A percentile compares a stretch with the other conserved stretches of the same genome.
Evolutionary conservation across 1,140 invertebrate species (phyloP).

Genomic region (Tribolium madens): DNA sequence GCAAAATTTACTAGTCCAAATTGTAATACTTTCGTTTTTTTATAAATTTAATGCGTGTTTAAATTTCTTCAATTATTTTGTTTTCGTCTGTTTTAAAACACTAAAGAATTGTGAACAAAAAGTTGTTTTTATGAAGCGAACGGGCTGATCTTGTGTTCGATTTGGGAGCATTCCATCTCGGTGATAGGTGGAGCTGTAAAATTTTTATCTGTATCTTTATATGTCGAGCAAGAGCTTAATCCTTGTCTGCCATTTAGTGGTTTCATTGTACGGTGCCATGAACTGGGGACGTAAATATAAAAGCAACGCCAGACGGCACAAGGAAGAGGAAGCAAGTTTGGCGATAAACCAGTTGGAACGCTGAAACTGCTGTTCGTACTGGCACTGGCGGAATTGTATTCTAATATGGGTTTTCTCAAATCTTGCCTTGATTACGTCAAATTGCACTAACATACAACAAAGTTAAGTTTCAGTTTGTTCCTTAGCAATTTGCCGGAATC

Average conservation of each 20-base stretch:
- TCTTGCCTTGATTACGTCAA: constrained; percentile 37
- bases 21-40: too few relatives aligned
- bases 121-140: too few relatives aligned
- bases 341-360: constrained; percentile 36
- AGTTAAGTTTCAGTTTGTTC: constrained; percentile 13
- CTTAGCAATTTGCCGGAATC: constrained; percentile 12
- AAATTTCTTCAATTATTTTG: too few relatives aligned
- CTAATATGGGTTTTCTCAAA: constrained; percentile 39
- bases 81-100: too few relatives aligned
- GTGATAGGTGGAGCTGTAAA: constrained; percentile 8
- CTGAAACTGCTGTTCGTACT: constrained; percentile 32
- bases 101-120: too few relatives aligned
- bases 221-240: constrained; percentile 31
- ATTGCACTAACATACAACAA: constrained; percentile 34
- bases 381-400: constrained; percentile 32
- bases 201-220: constrained; percentile 29
- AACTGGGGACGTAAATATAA: constrained; percentile 35
- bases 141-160: too few relatives aligned
- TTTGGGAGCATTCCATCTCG: background rate
- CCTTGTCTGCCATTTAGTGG: constrained; percentile 32
- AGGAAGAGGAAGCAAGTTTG: constrained; percentile 35
- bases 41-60: too few relatives aligned
- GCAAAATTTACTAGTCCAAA: too few relatives aligned
- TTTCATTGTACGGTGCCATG: constrained; percentile 32
- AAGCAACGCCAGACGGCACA: constrained; percentile 33